Conservation (phyloP, 2,888 invertebrate species). For the Drosophila neutralis region DNA sequence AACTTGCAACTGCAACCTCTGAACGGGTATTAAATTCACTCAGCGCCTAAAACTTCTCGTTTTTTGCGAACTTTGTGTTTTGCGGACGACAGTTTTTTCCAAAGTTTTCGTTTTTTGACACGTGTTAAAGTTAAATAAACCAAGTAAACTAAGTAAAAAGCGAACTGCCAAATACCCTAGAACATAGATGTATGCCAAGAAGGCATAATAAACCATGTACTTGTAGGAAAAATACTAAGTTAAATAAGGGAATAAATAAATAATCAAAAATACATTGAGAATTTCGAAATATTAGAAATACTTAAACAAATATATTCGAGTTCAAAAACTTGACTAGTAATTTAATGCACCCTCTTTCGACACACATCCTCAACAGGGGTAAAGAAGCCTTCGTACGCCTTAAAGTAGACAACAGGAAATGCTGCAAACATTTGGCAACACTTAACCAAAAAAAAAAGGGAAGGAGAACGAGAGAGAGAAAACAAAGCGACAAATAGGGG, state of each 20-base stretch:
- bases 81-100: slow-evolving; percentile 41
- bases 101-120: slow-evolving; percentile 57
- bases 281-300: not conserved
- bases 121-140: slow-evolving; percentile 70
- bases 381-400: slow-evolving; percentile 42
- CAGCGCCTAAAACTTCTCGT: slow-evolving; percentile 35
- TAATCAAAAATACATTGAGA: not conserved
- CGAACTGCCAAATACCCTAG: slow-evolving; percentile 18
- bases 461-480: not conserved
- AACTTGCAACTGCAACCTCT: slow-evolving; percentile 24
- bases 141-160: slow-evolving; percentile 18
- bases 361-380: not conserved
- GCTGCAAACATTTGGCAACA: slow-evolving; percentile 78
- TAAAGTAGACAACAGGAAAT: slow-evolving; percentile 74
- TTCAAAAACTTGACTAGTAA: not conserved
- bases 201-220: not conserved
- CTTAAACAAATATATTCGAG: not conserved
- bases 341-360: not conserved
- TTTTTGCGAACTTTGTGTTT: slow-evolving; percentile 31
- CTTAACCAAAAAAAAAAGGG: slow-evolving; percentile 44
- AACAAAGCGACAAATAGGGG: slow-evolving; percentile 23
- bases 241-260: not conserved
- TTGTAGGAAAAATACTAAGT: not conserved
- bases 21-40: slow-evolving; percentile 64
- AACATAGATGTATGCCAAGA: not conserved